Evolutionary conservation across 2,797 vertebrate species (phyloP).

Genomic region (Acestrorhynchus altus): DNA sequence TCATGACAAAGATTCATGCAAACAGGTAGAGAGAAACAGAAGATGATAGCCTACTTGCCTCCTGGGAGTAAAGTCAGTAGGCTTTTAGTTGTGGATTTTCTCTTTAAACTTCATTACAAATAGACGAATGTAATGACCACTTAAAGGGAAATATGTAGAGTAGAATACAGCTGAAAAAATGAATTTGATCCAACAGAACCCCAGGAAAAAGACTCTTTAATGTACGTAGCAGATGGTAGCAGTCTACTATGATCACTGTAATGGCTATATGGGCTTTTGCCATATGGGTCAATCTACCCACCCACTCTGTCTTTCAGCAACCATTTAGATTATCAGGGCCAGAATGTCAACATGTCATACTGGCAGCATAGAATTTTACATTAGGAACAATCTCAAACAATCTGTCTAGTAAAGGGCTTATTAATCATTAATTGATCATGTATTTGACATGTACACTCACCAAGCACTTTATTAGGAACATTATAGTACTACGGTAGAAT

Average conservation of each 20-base stretch:
- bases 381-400: too few species aligned
- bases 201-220: slow-evolving; percentile 70
- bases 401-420: too few species aligned
- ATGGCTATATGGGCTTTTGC: background rate
- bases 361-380: too few species aligned
- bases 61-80: background rate
- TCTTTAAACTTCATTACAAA: background rate
- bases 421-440: too few species aligned
- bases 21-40: slow-evolving; percentile 43
- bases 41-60: slow-evolving; percentile 20
- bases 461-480: too few species aligned
- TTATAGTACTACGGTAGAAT: too few species aligned
- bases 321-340: background rate
- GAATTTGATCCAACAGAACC: slow-evolving; percentile 71
- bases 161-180: slow-evolving; percentile 52
- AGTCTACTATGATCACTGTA: slow-evolving; percentile 57
- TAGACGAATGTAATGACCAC: background rate
- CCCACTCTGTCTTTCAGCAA: background rate
- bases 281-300: background rate
- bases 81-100: background rate
- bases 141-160: background rate
- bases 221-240: slow-evolving; percentile 65
- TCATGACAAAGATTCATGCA: slow-evolving; percentile 42
- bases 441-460: too few species aligned
- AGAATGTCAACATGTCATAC: too few species aligned